These are phyloP conservation scores for Mola mola DNA, from an alignment of 2,113 vertebrate species.

Conservation along the genomic window DNA sequence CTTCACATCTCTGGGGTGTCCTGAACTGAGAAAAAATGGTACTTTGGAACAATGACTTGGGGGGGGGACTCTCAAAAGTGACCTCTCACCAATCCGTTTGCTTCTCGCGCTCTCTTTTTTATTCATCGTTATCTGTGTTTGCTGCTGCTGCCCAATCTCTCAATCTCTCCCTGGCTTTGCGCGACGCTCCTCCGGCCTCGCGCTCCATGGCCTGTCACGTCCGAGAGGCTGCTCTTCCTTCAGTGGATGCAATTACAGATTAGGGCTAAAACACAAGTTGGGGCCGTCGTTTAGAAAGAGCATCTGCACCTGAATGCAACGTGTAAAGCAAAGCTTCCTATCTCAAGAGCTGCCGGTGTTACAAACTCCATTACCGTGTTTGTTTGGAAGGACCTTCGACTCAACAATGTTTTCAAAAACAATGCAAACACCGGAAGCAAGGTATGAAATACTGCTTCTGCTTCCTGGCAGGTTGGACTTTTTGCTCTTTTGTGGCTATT, in stretches of 20 bases:
- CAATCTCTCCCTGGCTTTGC: conserved; percentile 55
- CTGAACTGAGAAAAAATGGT: conserved; percentile 66
- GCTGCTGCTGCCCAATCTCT: conserved; percentile 61
- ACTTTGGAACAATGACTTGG: conserved; percentile 75
- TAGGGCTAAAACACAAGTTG: conserved; percentile 64
- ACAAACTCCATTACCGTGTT: too few species aligned
- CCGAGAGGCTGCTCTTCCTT: conserved; percentile 40
- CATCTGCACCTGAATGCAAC: too few species aligned
- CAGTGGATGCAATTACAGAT: conserved; percentile 70
- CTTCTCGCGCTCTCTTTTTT: conserved; percentile 44
- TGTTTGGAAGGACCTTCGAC: too few species aligned
- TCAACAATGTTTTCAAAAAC: too few species aligned
- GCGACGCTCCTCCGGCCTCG: conserved; percentile 31
- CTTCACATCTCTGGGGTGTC: conserved; percentile 76
- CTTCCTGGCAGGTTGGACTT: too few species aligned
- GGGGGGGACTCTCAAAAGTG: conserved; percentile 77
- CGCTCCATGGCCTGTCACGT: conserved; percentile 42
- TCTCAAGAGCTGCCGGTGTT: too few species aligned
- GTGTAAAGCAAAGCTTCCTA: too few species aligned
- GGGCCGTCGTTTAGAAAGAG: too few species aligned
- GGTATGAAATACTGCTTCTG: too few species aligned
- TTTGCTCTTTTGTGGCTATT: too few species aligned
- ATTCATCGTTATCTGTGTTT: conserved; percentile 67
- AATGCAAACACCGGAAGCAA: too few species aligned
- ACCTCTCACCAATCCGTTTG: conserved; percentile 76